These are phyloP conservation scores for Bolinopsis microptera DNA, from an alignment of 37 sponge, comb jelly and placozoan species.

Conservation along the genomic window DNA sequence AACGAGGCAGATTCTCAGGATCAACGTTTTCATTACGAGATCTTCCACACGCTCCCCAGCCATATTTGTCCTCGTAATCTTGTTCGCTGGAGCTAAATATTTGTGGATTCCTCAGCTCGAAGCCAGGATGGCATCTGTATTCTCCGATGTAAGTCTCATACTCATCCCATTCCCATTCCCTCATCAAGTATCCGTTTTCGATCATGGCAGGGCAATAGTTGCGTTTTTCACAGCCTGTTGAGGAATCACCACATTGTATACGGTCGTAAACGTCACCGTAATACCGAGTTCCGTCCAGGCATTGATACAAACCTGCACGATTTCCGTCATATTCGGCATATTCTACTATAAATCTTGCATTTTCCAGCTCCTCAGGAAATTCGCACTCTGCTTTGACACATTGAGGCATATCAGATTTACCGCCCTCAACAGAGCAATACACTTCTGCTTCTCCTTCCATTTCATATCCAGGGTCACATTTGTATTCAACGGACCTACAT, in stretches of 20 bases:
- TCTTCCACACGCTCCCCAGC: not conserved
- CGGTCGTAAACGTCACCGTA: not conserved
- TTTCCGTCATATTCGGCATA: not conserved
- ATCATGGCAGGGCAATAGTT: not conserved
- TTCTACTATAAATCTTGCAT: not conserved
- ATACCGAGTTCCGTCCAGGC: not conserved
- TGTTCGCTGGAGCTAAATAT: not conserved
- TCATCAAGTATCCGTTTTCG: not conserved
- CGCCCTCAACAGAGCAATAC: not conserved
- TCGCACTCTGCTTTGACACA: not conserved
- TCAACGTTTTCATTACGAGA: not conserved
- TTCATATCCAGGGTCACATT: not conserved
- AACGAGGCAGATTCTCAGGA: not conserved
- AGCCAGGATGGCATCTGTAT: not conserved
- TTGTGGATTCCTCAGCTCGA: not conserved
- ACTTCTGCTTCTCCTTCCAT: not conserved
- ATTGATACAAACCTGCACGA: not conserved
- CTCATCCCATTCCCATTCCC: not conserved
- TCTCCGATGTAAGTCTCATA: not conserved
- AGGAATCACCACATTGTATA: not conserved
- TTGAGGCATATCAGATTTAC: not conserved
- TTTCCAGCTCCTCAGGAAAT: slow-evolving; percentile 2
- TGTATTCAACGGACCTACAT: not conserved
- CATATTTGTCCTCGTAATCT: not conserved
- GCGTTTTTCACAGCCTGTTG: no score